Base-by-base conservation (phyloP, 2,888 invertebrate species). In the Pristionchus fissidentatus region DNA sequence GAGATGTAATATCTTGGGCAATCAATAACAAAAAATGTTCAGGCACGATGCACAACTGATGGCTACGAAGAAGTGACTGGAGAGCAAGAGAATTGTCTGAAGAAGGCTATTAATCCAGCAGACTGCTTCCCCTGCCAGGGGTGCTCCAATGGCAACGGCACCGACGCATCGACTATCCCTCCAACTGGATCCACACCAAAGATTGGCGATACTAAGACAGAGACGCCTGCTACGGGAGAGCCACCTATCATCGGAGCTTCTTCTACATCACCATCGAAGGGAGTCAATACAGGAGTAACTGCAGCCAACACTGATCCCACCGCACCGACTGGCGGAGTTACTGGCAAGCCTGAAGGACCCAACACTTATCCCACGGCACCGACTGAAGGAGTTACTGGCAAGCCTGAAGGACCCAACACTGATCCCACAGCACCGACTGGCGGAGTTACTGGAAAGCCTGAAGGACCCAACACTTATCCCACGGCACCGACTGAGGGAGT, bases 111-210 rank as follows among this genome's bases (percentile, higher is more conserved):
- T 3, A 41, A 77, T 22, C 49, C 35, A 3, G 7, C 46, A 1
- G n/a, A 41, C 46, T 77, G 75, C 49, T 49, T 77, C 49, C 49
- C 49, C 29, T 77, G 75, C 22, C 49, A 49, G 7, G 75, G 75
- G 32, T 77, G 75, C 19, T 35, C 29, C 13, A 77, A n/a, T 49
- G 75, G 49, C 13, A 52, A 77, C 2, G 75, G 32, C 38, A 77
- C 46, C 4, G 75, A 77, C 3, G 75, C 29, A 49, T 32, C 49
- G 5, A 77, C 75, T 4, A 46, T 49, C 75, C 22, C 22, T 0
- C 49, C 75, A 5, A 35, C 29, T 32, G 75, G 32, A 77, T n/a
- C 32, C 8, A 77, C 75, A 32, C 3, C 10, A 2, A 10, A 22
- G 8, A 41, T 26, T 46, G 46, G n/a, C 41, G 4, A 41, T 1